Evolutionary conservation across 1,140 invertebrate genomes (phyloP).

Genomic region (Eriosoma lanigerum): DNA sequence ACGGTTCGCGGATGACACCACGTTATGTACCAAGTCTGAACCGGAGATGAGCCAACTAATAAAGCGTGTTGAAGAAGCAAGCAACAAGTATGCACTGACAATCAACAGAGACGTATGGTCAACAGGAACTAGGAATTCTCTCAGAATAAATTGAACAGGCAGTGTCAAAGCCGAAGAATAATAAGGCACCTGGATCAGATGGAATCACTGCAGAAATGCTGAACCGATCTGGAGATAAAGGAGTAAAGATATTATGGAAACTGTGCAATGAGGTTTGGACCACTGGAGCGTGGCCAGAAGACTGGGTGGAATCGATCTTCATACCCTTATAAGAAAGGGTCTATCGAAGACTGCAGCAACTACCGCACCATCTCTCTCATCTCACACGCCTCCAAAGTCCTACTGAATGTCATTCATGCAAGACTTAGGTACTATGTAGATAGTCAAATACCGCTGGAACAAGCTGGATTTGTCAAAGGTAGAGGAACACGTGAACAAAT

Average conservation of each 20-base stretch:
- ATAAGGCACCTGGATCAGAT: slow-evolving; percentile 8
- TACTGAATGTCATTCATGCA: too few relatives aligned
- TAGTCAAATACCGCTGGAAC: slow-evolving; percentile 36
- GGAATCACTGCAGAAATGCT: neutral
- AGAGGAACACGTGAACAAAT: neutral
- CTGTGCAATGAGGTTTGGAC: slow-evolving; percentile 32
- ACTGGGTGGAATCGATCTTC: slow-evolving; percentile 54
- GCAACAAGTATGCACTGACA: neutral
- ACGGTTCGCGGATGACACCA: slow-evolving; percentile 53
- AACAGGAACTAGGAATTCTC: too few relatives aligned
- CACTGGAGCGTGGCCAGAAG: slow-evolving; percentile 53
- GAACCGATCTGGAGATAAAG: neutral
- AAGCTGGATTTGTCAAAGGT: slow-evolving; percentile 1
- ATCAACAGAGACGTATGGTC: neutral
- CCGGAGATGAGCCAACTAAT: slow-evolving; percentile 12
- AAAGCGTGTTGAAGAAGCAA: neutral
- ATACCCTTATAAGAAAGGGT: slow-evolving; percentile 56
- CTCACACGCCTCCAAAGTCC: neutral
- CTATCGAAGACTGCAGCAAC: slow-evolving; percentile 55
- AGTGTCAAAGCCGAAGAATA: neutral
- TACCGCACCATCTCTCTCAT: slow-evolving; percentile 55
- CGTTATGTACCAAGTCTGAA: slow-evolving; percentile 21
- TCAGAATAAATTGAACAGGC: too few relatives aligned
- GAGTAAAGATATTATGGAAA: neutral
- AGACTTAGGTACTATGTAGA: slow-evolving; percentile 37